Evolutionary conservation across 2,888 invertebrate species (phyloP).

Genomic region (Lucinisca nassula): DNA sequence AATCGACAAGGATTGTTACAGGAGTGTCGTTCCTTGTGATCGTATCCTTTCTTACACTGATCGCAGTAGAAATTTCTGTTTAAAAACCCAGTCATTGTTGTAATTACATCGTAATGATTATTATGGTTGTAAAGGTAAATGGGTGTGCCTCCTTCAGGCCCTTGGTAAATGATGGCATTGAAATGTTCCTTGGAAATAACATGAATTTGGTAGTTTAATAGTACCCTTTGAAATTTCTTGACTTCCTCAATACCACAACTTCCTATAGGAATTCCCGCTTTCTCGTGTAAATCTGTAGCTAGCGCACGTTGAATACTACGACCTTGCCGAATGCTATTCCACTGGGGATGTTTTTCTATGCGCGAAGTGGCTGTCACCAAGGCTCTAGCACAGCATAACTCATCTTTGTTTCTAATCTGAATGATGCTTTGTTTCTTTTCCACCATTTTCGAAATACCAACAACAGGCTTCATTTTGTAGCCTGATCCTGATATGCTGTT

Average conservation of each 20-base stretch:
- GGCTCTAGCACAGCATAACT: slow-evolving; percentile 61
- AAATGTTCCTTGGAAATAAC: slow-evolving; percentile 64
- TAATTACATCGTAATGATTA: slow-evolving; percentile 63
- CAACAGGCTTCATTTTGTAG: slow-evolving; percentile 36
- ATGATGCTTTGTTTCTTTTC: slow-evolving; percentile 56
- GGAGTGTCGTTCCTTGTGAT: slow-evolving; percentile 55
- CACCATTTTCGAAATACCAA: slow-evolving; percentile 47
- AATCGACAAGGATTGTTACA: slow-evolving; percentile 60
- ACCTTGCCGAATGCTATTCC: slow-evolving; percentile 55
- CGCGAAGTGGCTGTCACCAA: slow-evolving; percentile 61
- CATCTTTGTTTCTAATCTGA: slow-evolving; percentile 56
- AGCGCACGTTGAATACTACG: slow-evolving; percentile 43
- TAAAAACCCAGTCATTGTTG: slow-evolving; percentile 58
- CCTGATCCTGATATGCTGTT: slow-evolving; percentile 38
- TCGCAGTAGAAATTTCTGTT: slow-evolving; percentile 52
- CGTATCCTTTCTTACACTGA: slow-evolving; percentile 65
- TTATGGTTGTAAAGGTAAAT: slow-evolving; percentile 59
- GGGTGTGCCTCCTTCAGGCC: slow-evolving; percentile 55
- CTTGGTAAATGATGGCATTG: slow-evolving; percentile 56
- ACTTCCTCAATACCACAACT: slow-evolving; percentile 61
- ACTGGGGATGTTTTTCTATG: slow-evolving; percentile 46
- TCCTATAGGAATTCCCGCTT: slow-evolving; percentile 40
- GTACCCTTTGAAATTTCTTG: slow-evolving; percentile 23
- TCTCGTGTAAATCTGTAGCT: slow-evolving; percentile 43
- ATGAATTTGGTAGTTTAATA: slow-evolving; percentile 37